Evolutionary conservation across 37 sponge, comb jelly and placozoan species (phyloP).

Genomic region (Lycopodina hypogea): DNA sequence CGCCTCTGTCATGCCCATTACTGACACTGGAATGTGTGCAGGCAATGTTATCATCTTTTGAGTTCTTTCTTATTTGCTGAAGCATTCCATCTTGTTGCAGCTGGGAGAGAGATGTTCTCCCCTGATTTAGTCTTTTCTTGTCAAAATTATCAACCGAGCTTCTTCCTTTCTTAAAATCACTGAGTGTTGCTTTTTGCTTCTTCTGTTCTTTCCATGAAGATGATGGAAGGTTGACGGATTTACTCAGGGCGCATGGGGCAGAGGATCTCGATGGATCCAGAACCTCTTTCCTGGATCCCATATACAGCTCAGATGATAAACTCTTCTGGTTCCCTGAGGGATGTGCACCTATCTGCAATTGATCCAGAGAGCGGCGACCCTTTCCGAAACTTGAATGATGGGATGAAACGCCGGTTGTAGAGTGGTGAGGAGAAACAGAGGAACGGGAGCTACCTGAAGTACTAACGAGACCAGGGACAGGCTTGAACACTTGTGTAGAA

Average conservation of each 20-base stretch:
- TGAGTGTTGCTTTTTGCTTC: not conserved
- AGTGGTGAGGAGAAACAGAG: too few species aligned
- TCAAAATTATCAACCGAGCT: too few species aligned
- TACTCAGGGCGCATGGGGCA: conserved; percentile 6
- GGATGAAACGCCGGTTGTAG: too few species aligned
- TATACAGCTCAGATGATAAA: not conserved
- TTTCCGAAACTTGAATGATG: too few species aligned
- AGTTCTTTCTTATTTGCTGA: not conserved
- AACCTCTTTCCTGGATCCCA: not conserved
- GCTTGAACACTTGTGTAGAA: not conserved
- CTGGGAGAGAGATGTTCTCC: conserved; percentile 5
- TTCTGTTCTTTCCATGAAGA: not conserved
- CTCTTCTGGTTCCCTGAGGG: not conserved
- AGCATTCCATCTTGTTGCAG: not conserved
- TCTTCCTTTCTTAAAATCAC: not conserved
- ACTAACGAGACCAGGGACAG: too few species aligned
- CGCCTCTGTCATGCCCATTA: not conserved
- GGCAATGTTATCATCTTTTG: not conserved
- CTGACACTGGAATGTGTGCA: not conserved
- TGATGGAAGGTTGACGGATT: not conserved
- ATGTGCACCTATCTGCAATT: too few species aligned
- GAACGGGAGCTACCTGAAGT: too few species aligned
- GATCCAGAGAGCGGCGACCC: too few species aligned
- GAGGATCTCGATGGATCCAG: conserved; percentile 9
- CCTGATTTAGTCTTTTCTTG: not conserved